These are phyloP conservation scores for Calliphora vomitoria DNA, from an alignment of 2,888 invertebrate species.

Conservation along the genomic window DNA sequence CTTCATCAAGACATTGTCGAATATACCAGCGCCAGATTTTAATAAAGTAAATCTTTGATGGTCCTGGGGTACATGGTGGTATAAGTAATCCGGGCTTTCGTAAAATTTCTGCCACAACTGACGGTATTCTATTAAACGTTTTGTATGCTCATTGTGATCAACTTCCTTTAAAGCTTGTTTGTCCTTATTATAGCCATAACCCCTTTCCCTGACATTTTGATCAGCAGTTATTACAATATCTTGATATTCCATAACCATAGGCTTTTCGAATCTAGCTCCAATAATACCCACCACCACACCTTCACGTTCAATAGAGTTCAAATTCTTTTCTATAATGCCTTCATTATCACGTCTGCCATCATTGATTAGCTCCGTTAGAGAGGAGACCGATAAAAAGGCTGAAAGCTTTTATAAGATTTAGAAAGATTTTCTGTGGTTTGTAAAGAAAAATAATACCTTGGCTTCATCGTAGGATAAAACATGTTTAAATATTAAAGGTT, in stretches of 20 bases:
- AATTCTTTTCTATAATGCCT: slow-evolving; percentile 79
- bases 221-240: slow-evolving; percentile 82
- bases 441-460: slow-evolving; percentile 79
- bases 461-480: slow-evolving; percentile 86
- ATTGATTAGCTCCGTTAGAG: slow-evolving; percentile 85
- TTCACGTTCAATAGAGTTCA: slow-evolving; percentile 81
- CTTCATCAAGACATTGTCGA: slow-evolving; percentile 77
- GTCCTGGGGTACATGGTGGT: slow-evolving; percentile 64
- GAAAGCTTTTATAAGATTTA: slow-evolving; percentile 77
- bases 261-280: slow-evolving; percentile 82
- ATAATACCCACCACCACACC: slow-evolving; percentile 84
- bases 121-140: slow-evolving; percentile 74
- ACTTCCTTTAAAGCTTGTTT: neutral
- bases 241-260: slow-evolving; percentile 83
- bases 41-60: slow-evolving; percentile 63
- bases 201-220: slow-evolving; percentile 85
- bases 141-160: neutral
- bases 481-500: slow-evolving; percentile 83
- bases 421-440: neutral
- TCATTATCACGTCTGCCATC: slow-evolving; percentile 85
- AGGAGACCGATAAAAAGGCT: slow-evolving; percentile 85
- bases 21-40: slow-evolving; percentile 53
- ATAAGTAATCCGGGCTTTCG: slow-evolving; percentile 72
- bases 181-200: slow-evolving; percentile 81
- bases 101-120: slow-evolving; percentile 79